Evolutionary conservation across 2,797 vertebrate species (phyloP).

Genomic region (Hemibagrus guttatus): DNA sequence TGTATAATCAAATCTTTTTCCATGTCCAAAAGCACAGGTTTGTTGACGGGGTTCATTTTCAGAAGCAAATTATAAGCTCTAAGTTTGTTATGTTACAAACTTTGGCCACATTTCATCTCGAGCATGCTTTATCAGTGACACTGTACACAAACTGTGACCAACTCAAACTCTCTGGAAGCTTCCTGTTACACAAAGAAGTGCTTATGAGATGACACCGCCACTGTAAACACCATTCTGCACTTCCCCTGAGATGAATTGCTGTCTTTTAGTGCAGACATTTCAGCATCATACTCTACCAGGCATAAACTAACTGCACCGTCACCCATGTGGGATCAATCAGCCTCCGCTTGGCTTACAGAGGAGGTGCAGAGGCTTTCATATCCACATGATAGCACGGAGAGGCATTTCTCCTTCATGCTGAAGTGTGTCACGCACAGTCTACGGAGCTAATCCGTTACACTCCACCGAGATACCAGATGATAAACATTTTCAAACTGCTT

Average conservation of each 20-base stretch:
- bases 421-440: conserved; percentile 31
- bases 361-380: conserved; percentile 4
- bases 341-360: conserved; percentile 14
- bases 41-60: not conserved
- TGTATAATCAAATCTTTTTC: not conserved
- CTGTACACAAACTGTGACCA: not conserved
- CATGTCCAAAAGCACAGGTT: not conserved
- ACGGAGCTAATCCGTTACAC: conserved; percentile 23
- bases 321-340: conserved; percentile 55
- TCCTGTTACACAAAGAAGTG: conserved; percentile 8
- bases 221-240: conserved; percentile 15
- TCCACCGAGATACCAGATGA: conserved; percentile 11
- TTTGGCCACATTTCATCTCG: conserved; percentile 3
- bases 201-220: conserved; percentile 10
- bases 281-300: not conserved
- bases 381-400: conserved; percentile 33
- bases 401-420: conserved; percentile 29
- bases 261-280: not conserved
- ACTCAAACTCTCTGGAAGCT: not conserved
- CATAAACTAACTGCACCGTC: conserved; percentile 28
- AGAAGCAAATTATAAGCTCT: not conserved
- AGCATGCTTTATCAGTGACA: conserved; percentile 20
- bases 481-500: conserved; percentile 48
- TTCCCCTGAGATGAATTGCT: not conserved
- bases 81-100: not conserved